Conservation (phyloP, 1,140 invertebrate genomes). For the Drepana arcuata region DNA sequence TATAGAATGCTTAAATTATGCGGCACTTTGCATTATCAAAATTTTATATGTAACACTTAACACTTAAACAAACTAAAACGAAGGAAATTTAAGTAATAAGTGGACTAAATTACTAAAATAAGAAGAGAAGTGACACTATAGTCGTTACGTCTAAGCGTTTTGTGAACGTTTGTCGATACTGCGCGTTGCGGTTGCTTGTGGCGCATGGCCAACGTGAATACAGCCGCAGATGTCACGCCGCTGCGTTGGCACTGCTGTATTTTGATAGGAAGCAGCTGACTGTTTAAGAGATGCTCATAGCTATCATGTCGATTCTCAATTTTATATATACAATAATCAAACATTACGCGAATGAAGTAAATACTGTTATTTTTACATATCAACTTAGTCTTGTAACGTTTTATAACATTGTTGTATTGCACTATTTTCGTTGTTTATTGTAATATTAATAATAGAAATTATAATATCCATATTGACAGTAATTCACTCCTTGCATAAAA, state of each 20-base stretch:
- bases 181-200: constrained; percentile 55
- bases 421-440: no score
- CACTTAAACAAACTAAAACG: constrained; percentile 63
- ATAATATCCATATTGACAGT: no score
- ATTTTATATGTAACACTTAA: constrained; percentile 55
- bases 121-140: constrained; percentile 63
- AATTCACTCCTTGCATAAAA: no score
- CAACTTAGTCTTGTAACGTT: no score
- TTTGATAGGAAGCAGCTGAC: constrained; percentile 65
- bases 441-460: no score
- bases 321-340: no score
- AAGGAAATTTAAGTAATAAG: constrained; percentile 44
- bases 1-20: constrained; percentile 57
- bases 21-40: constrained; percentile 59
- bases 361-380: no score
- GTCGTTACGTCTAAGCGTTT: constrained; percentile 66
- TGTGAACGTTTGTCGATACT: constrained; percentile 68
- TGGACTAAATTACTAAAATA: constrained; percentile 60
- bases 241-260: constrained; percentile 41
- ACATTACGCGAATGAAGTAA: no score
- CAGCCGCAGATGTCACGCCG: constrained; percentile 26
- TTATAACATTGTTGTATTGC: no score
- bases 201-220: constrained; percentile 54
- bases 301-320: no score
- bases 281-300: constrained; percentile 33